phyloP scores from a whole-genome alignment of 2,113 vertebrate species.

The Lethenteron camtschaticum region DNA sequence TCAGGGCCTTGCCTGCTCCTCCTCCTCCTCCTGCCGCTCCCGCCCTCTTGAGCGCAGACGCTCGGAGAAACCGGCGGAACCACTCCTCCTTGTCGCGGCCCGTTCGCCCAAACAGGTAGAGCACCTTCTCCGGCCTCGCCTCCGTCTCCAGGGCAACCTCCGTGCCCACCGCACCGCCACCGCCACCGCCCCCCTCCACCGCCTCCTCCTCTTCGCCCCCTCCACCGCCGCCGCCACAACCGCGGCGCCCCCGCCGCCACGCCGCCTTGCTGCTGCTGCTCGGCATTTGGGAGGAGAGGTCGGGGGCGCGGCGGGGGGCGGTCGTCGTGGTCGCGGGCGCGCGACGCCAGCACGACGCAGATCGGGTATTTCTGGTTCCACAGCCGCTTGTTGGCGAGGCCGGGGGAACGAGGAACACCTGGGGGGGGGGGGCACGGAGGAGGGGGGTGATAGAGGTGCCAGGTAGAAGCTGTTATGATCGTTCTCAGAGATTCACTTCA shows the following conservation, averaged over 20 bases:
- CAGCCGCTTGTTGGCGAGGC: slow-evolving; percentile 69
- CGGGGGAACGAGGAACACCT: slow-evolving; percentile 84
- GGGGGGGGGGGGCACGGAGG: slow-evolving; percentile 8
- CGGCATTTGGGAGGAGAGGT: slow-evolving; percentile 87
- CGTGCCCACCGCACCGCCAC: slow-evolving; percentile 28
- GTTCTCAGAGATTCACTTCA: too few relatives aligned
- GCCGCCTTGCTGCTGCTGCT: slow-evolving; percentile 25
- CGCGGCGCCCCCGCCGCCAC: too few relatives aligned
- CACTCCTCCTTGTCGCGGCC: slow-evolving; percentile 92
- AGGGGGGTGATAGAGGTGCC: background rate
- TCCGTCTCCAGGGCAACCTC: slow-evolving; percentile 21
- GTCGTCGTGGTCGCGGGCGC: background rate
- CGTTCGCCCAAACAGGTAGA: slow-evolving; percentile 84
- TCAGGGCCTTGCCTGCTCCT: slow-evolving; percentile 23
- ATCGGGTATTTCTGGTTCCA: slow-evolving; percentile 99
- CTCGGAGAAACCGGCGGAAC: slow-evolving; percentile 64
- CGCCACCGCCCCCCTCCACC: slow-evolving; percentile 29
- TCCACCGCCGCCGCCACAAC: slow-evolving; percentile 4
- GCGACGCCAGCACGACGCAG: slow-evolving; percentile 55
- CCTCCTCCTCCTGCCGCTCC: slow-evolving; percentile 36
- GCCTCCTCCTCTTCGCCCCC: slow-evolving; percentile 29
- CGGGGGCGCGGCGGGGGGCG: slow-evolving; percentile 11
- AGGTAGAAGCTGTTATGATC: too few relatives aligned
- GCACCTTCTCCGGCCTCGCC: slow-evolving; percentile 36
- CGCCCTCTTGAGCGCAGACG: slow-evolving; percentile 18